phyloP scores from a whole-genome alignment of 2,113 vertebrate species.

The Lepus europaeus region DNA sequence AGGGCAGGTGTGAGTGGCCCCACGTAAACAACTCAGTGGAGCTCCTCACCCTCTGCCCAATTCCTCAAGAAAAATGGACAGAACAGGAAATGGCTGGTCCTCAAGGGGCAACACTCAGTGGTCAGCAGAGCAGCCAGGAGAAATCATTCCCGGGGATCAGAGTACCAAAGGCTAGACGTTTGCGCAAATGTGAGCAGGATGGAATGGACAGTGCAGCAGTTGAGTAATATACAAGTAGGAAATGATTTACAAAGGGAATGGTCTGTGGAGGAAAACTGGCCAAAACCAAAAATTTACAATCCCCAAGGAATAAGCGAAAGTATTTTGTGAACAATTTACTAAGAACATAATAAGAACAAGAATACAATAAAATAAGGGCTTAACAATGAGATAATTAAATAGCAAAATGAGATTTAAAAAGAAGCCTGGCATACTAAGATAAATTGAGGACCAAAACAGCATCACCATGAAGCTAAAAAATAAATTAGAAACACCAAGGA shows the following conservation, averaged over 20 bases:
- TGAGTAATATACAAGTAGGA: background rate
- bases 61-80: background rate
- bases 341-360: slow-evolving; percentile 11
- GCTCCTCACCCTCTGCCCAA: background rate
- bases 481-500: slow-evolving; percentile 39
- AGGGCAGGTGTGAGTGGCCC: background rate
- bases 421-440: background rate
- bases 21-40: background rate
- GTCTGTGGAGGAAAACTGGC: background rate
- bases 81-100: background rate
- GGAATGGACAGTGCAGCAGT: background rate
- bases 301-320: background rate
- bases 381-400: slow-evolving; percentile 23
- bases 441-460: background rate
- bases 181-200: background rate
- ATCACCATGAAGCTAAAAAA: background rate
- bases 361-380: slow-evolving; percentile 26
- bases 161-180: background rate
- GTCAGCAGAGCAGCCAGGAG: background rate
- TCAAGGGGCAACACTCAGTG: background rate
- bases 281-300: background rate
- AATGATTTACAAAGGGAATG: background rate
- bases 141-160: background rate
- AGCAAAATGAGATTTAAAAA: slow-evolving; percentile 25
- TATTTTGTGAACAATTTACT: background rate